Conservation (phyloP, 1,140 invertebrate species). For the Trinorchestia longiramus region DNA sequence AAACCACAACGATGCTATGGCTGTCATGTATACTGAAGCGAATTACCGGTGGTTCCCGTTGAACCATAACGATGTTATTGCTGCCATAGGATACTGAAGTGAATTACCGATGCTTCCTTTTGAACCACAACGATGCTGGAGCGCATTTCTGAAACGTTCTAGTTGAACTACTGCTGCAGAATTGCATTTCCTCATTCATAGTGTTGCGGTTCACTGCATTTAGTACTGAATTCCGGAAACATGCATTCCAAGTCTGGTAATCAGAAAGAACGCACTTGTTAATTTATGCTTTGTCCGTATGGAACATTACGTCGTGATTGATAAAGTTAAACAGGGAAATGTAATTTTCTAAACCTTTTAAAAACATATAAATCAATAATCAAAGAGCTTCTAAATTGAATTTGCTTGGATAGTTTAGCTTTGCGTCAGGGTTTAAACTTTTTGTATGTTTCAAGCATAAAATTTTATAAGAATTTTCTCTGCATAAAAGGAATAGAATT, state of each 20-base stretch:
- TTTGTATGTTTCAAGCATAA: too few relatives aligned
- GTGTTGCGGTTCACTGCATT: not conserved
- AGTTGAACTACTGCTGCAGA: too few relatives aligned
- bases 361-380: not conserved
- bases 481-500: too few relatives aligned
- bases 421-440: too few relatives aligned
- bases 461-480: too few relatives aligned
- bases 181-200: not conserved
- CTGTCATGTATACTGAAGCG: not conserved
- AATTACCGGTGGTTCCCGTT: not conserved
- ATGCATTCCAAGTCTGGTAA: not conserved
- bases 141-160: too few relatives aligned
- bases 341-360: not conserved
- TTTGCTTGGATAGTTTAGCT: too few relatives aligned
- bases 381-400: too few relatives aligned
- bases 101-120: not conserved
- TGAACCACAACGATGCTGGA: not conserved
- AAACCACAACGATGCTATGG: not conserved
- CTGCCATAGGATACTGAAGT: not conserved
- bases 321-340: not conserved
- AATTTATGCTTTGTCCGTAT: not conserved
- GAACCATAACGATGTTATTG: not conserved
- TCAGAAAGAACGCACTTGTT: not conserved
- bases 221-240: not conserved
- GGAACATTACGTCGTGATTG: not conserved